Conservation (phyloP, 1,140 invertebrate genomes). For the Trichonephila clavata region DNA sequence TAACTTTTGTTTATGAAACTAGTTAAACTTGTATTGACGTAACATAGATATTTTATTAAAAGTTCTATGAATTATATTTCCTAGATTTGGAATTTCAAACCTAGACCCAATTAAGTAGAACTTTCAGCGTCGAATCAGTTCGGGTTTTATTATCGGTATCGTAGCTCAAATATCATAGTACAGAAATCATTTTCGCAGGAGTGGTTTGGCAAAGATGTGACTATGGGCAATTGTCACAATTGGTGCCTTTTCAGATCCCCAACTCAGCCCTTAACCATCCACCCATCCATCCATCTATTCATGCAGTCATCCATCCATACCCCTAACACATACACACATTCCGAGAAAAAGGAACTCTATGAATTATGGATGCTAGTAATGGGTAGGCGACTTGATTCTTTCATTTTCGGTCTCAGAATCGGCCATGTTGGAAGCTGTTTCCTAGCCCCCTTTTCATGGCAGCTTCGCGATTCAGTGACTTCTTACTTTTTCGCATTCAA, state of each 20-base stretch:
- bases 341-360: constrained; percentile 66
- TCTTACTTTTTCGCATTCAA: constrained; percentile 75
- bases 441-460: constrained; percentile 73
- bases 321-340: constrained; percentile 52
- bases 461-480: constrained; percentile 75
- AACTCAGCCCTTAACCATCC: constrained; percentile 31
- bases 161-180: no score
- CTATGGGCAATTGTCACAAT: constrained; percentile 59
- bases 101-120: background rate
- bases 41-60: no score
- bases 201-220: constrained; percentile 14
- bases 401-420: constrained; percentile 71
- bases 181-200: background rate
- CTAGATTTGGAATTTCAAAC: background rate
- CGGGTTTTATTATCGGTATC: background rate
- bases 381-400: constrained; percentile 75
- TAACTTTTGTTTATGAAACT: no score
- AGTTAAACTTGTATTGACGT: no score
- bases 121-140: background rate
- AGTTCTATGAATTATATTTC: no score
- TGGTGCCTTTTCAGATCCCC: constrained; percentile 43
- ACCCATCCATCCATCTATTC: constrained; percentile 60
- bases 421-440: constrained; percentile 72
- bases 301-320: constrained; percentile 64
- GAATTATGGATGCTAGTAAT: constrained; percentile 76